Evolutionary conservation across 2,113 vertebrate genomes (phyloP).

Genomic region (Astur gentilis): DNA sequence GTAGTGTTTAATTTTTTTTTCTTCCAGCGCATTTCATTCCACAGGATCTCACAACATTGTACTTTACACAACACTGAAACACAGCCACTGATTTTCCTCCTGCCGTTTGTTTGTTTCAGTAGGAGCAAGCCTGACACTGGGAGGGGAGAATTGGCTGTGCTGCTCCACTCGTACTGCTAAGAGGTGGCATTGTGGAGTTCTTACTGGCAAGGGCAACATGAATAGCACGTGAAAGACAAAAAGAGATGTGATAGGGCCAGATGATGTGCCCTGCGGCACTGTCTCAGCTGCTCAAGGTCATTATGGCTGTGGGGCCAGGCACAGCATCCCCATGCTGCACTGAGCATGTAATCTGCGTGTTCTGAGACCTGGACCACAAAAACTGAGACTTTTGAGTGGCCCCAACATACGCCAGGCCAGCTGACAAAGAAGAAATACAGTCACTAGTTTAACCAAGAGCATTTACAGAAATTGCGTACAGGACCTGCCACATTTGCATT

Average conservation of each 20-base stretch:
- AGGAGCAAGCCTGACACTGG: accelerated
- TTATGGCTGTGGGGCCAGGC: background rate
- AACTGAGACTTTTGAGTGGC: background rate
- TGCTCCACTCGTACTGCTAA: background rate
- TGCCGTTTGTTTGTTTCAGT: background rate
- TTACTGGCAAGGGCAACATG: accelerated
- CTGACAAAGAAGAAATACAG: background rate
- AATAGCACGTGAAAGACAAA: background rate
- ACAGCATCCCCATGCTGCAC: background rate
- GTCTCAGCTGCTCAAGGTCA: background rate
- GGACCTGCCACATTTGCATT: background rate
- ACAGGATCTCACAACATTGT: background rate
- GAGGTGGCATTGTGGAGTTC: background rate
- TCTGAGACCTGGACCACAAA: background rate
- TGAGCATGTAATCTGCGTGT: background rate
- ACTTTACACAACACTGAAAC: background rate
- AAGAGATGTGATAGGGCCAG: background rate
- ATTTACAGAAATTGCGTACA: background rate
- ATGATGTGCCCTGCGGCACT: background rate
- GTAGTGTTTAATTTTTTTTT: background rate
- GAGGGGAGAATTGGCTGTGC: background rate
- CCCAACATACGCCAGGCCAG: background rate
- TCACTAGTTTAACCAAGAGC: background rate
- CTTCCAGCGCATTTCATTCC: background rate
- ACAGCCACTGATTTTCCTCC: background rate